Evolutionary conservation across 2,113 vertebrate genomes (phyloP), one percentile per base, ranked within the genome.

Genomic region (Ictalurus punctatus): DNA sequence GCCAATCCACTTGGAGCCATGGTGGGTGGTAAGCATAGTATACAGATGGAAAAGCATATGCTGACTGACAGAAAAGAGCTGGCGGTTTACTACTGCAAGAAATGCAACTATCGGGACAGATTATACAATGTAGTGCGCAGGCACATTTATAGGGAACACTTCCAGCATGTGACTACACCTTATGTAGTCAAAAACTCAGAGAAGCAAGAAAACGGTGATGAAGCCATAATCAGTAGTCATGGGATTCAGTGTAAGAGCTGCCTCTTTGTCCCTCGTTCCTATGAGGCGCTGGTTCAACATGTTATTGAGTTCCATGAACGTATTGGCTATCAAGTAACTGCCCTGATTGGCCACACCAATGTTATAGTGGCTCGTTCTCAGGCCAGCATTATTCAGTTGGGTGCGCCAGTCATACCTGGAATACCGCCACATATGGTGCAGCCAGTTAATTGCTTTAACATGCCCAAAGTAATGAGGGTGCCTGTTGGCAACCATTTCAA

Each of bases 131-230:
- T 98, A 90, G 98, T 99, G 91, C 97, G 98, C 93, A 97, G 98
- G 93, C 98, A 99, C 95, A 99, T 99, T 94, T 99, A 99, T 96
- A 98, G 98, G 96, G 98, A 99, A 97, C 98, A 99, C 95, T 99
- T 99, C 95, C 97, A 98, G 93, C 98, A 99, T 37, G 97, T 99
- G 92, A 97, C 98, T 84, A 96, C 97, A 89, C 98, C 98, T 85
- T 99, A 99, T 85, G 93, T 99, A 92, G 96, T 96, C 25, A 97
- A 97, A 95, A 95, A 96, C 91, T 94, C 97, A 7, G 97, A 99
- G 40, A 97, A 97, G 44, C 97, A 96, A 12, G 95, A 98, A 89
- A 98, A 97, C 81, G 97, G 97, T 84, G 96, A 97, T 3, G 96
- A 97, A 54, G 92, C 83, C 74, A 88, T 94, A 76, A 92, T 96